Evolutionary conservation across 2,113 vertebrate species (phyloP).

Genomic region (Pseudorectes ferrugineus): DNA sequence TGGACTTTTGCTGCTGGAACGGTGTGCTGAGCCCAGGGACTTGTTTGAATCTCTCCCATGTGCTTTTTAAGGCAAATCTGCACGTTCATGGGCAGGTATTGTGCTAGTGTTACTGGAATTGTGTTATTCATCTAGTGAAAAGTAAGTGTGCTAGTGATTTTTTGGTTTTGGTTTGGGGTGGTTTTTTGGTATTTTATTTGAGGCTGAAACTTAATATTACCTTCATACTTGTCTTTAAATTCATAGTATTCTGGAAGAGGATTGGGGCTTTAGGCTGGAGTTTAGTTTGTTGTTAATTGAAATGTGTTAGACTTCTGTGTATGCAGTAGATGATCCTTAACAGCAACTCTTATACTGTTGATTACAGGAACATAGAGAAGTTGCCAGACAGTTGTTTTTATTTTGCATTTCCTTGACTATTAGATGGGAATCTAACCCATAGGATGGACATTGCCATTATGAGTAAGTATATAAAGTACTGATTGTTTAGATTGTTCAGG

Average conservation of each 20-base stretch:
- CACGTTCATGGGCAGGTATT: neutral
- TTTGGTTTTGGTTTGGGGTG: neutral
- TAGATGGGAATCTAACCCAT: slow-evolving; percentile 44
- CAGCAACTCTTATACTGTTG: slow-evolving; percentile 23
- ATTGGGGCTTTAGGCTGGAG: neutral
- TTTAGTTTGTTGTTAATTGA: neutral
- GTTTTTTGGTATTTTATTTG: neutral
- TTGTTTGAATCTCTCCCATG: neutral
- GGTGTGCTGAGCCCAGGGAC: neutral
- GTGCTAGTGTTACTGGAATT: neutral
- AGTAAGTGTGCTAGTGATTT: neutral
- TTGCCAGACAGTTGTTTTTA: slow-evolving; percentile 47
- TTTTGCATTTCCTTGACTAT: slow-evolving; percentile 58
- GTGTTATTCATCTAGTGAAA: neutral
- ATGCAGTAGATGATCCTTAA: neutral
- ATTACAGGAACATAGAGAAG: slow-evolving; percentile 49
- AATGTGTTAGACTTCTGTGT: neutral
- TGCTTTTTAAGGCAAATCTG: neutral
- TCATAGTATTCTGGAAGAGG: neutral
- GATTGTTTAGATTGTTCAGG: neutral
- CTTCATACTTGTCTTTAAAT: neutral
- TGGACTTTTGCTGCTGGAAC: neutral
- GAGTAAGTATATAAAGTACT: slow-evolving; percentile 50
- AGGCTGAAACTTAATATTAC: neutral
- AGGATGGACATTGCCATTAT: slow-evolving; percentile 58